Conservation (phyloP, 2,888 invertebrate genomes). For the Andrena hattorfiana region DNA sequence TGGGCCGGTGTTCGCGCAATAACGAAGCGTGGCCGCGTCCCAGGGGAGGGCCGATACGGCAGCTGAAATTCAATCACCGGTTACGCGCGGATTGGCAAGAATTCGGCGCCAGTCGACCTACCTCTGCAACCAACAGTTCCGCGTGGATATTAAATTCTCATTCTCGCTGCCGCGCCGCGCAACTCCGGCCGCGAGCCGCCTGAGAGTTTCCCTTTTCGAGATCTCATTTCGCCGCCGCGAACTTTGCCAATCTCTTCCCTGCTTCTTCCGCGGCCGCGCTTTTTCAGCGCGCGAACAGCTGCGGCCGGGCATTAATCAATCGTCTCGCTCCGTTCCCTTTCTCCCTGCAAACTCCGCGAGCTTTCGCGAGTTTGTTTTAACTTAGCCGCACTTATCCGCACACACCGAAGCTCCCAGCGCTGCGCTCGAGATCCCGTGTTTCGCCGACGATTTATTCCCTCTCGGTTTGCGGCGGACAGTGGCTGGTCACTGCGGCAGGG, state of each 20-base stretch:
- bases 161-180: slow-evolving; percentile 1
- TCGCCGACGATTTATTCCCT: slow-evolving; percentile 41
- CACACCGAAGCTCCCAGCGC: background rate
- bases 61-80: background rate
- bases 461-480: background rate
- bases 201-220: slow-evolving; percentile 31
- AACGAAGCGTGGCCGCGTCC: background rate
- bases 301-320: slow-evolving; percentile 58
- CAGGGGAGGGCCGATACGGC: background rate
- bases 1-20: background rate
- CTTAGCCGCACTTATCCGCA: slow-evolving; percentile 40
- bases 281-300: slow-evolving; percentile 49
- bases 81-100: background rate
- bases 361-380: slow-evolving; percentile 48
- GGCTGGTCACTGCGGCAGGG: background rate
- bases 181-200: slow-evolving; percentile 1
- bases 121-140: background rate
- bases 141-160: slow-evolving; percentile 28
- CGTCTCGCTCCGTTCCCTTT: slow-evolving; percentile 1
- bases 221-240: slow-evolving; percentile 32
- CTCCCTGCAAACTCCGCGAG: background rate
- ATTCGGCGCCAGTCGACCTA: background rate
- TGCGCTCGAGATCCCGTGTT: background rate
- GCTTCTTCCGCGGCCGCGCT: slow-evolving; percentile 19
- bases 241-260: slow-evolving; percentile 49